Base-by-base conservation (phyloP, 2,797 vertebrate species). In the Argyrosomus regius region DNA sequence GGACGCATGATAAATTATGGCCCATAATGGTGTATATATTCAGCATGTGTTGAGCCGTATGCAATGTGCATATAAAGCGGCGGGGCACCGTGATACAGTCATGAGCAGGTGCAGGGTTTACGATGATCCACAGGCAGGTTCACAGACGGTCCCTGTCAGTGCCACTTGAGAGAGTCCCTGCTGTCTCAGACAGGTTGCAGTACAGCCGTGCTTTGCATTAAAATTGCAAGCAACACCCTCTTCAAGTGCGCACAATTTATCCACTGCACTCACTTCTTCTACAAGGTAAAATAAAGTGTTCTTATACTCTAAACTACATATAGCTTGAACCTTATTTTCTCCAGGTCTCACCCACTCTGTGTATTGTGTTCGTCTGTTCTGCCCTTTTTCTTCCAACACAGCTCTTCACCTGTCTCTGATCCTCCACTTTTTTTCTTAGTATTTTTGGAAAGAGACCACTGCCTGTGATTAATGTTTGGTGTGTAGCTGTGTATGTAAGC, bases 391-490 rank as follows among this genome's bases (percentile, higher is more conserved):
- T 90, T 83, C 82, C 68, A 73, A 52, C 70, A 13, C 43, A 64
- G 53, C 54, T 74, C 76, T 76, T 76, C 78, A 77, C 77, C 83
- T 84, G 63, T 74, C 75, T 84, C 71, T 88, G 70, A 71, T 80
- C 74, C 64, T 54, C 53, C 52, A 14, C 52, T 60, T 59, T 69
- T 68, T 2, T 39, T 39, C 35, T 9, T 35, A 45, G 61, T 72
- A 79, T 79, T 83, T 86, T 88, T 75, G 69, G 76, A 82, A 75
- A 62, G 66, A 80, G 68, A 84, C 79, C 31, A 24, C 77, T 72
- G 75, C 72, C 72, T 91, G 89, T 94, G 93, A 95, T 95, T 94
- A 94, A 94, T 94, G 92, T 92, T 92, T 88, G 81, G 69, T 80
- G 90, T 90, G 82, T 90, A 82, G 83, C 91, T 89, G 85, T 85